phyloP scores from a whole-genome alignment of 2,797 vertebrate species.

The Lerista edwardsae region DNA sequence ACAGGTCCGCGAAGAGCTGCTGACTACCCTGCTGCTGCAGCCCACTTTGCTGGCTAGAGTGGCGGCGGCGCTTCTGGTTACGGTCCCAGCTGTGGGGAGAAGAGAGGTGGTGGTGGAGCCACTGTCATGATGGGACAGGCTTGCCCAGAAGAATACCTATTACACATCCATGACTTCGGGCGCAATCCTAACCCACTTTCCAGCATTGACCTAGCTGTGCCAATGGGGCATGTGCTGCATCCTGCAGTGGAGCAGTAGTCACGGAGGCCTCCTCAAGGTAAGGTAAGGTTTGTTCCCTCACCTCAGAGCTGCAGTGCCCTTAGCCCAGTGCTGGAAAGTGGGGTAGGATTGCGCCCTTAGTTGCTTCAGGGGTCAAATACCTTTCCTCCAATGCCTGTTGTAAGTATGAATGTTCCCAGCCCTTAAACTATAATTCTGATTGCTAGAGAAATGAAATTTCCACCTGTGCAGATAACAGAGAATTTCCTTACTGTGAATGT shows the following conservation, averaged over 20 bases:
- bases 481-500: neutral
- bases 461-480: neutral
- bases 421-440: neutral
- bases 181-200: too few relatives aligned
- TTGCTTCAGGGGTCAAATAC: neutral
- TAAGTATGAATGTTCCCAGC: neutral
- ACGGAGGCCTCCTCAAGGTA: too few relatives aligned
- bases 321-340: too few relatives aligned
- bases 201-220: too few relatives aligned
- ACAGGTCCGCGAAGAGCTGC: conserved; percentile 79
- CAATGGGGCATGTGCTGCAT: too few relatives aligned
- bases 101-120: neutral
- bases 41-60: conserved; percentile 78
- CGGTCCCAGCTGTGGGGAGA: conserved; percentile 78
- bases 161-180: neutral
- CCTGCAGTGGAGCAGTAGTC: too few relatives aligned
- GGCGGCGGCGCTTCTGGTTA: conserved; percentile 79
- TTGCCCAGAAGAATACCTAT: neutral
- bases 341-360: too few relatives aligned
- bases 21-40: conserved; percentile 79
- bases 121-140: neutral
- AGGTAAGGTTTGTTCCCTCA: too few relatives aligned
- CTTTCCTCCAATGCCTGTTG: neutral
- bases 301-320: too few relatives aligned
- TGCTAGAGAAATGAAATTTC: neutral